These are phyloP conservation scores for Eulemur albifrons DNA, from an alignment of 2,797 vertebrate genomes.

Conservation along the genomic window DNA sequence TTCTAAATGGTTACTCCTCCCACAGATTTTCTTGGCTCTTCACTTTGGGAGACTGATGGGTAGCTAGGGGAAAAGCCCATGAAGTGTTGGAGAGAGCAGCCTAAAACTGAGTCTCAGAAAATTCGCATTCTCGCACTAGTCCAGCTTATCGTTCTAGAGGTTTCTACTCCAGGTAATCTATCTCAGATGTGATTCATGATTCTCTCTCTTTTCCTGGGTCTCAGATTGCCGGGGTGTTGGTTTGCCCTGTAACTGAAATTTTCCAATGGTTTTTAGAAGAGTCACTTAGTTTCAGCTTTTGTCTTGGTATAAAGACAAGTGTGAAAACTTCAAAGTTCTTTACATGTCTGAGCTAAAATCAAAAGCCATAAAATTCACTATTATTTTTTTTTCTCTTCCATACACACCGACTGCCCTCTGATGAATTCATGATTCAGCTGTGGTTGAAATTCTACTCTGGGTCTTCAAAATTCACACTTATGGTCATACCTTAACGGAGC, in stretches of 20 bases:
- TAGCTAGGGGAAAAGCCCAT: neutral
- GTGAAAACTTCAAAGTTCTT: neutral
- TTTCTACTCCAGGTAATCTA: neutral
- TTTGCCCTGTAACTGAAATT: neutral
- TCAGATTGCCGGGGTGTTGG: neutral
- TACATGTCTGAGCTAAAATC: neutral
- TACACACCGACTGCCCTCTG: fast-evolving
- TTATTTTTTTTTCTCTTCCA: neutral
- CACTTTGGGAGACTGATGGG: neutral
- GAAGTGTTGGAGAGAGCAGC: too few species aligned
- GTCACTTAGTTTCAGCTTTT: neutral
- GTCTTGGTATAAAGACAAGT: neutral
- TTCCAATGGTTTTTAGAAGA: neutral
- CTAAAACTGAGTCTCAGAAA: neutral
- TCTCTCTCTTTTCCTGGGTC: too few species aligned
- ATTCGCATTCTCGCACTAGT: neutral
- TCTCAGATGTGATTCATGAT: neutral
- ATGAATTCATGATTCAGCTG: neutral
- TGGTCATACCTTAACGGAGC: neutral
- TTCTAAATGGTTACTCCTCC: neutral
- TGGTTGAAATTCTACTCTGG: neutral
- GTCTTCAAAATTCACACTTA: neutral
- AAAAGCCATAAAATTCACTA: neutral
- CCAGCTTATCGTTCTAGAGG: neutral
- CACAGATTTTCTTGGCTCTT: neutral